Base-by-base conservation (phyloP, 2,797 vertebrate genomes). In the Sebastes minor region DNA sequence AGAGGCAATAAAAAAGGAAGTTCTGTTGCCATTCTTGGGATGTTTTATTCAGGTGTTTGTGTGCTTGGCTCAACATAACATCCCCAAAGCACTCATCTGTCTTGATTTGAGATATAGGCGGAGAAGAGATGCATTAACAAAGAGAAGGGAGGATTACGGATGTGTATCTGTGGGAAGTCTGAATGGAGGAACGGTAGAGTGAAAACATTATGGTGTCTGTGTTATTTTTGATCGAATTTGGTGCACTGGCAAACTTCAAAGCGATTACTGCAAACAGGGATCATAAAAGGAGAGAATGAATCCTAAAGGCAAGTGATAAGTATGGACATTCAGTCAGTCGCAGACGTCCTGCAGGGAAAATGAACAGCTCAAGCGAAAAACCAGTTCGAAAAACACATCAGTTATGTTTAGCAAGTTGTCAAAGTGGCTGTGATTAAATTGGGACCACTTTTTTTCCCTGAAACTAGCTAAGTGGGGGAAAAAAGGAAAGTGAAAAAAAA, bases 31-130 rank as follows among this genome's bases (percentile, higher is more conserved):
- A 16, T 76, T 76, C 74, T 28, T 2, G 8, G 3, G 4, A 75
- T 78, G 23, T 83, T 81, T 85, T 80, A 65, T 85, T 86, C 23
- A 59, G 38, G 42, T 76, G 78, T 78, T 80, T 71, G 59, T 42
- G 35, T 71, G 80, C 61, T 76, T 78, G 14, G 46, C 9, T 72
- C 53, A 59, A 20, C 35, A 30, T 23, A 81, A 72, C 57, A 70
- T 76, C 67, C 77, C 62, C 13, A 57, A 55, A 84, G 78, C 59
- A 49, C 30, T 79, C 30, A 28, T 52, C 20, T 63, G 74, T 65
- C 53, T 80, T 80, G 75, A 88, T 86, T 84, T 56, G 33, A 86
- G 82, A 81, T 84, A 28, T 61, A 78, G 61, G 74, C 46, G 28
- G 70, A 65, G 53, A 16, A 13, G 25, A 81, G 42, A 63, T 59